phyloP scores from a whole-genome alignment of 2,888 invertebrate species.

The Deroplatys truncata region DNA sequence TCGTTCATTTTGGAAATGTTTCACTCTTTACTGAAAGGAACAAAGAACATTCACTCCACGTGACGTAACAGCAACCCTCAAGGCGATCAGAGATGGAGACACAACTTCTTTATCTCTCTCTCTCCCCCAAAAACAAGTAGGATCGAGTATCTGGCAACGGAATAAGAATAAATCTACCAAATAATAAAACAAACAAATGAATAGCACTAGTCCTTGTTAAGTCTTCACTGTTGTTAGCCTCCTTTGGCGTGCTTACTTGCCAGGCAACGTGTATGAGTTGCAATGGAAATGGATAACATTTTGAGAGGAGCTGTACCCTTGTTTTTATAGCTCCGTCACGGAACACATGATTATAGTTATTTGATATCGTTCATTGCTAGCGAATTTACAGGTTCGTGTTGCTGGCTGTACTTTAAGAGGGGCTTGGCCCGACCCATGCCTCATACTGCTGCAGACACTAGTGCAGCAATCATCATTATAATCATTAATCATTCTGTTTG shows the following conservation, averaged over 20 bases:
- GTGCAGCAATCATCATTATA: neutral
- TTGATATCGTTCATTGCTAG: conserved; percentile 2
- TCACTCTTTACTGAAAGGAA: too few species aligned
- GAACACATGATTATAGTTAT: conserved; percentile 8
- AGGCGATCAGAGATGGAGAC: neutral
- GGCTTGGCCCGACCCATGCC: too few species aligned
- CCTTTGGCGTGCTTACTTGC: neutral
- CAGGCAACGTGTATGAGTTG: neutral
- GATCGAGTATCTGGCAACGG: neutral
- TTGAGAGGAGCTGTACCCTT: neutral
- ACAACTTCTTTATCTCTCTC: neutral
- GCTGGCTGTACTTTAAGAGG: neutral
- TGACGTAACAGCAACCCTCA: neutral
- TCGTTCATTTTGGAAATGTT: neutral
- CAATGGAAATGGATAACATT: neutral
- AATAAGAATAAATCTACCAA: neutral
- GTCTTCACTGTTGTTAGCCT: neutral
- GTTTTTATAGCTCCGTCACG: conserved; percentile 3
- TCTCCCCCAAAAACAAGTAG: neutral
- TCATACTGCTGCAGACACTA: neutral
- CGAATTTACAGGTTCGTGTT: conserved; percentile 5
- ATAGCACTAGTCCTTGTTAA: neutral
- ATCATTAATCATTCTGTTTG: too few species aligned
- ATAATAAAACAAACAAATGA: neutral
- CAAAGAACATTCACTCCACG: neutral